phyloP scores from a whole-genome alignment of 1,140 invertebrate genomes.

The Ceratina japonica region DNA sequence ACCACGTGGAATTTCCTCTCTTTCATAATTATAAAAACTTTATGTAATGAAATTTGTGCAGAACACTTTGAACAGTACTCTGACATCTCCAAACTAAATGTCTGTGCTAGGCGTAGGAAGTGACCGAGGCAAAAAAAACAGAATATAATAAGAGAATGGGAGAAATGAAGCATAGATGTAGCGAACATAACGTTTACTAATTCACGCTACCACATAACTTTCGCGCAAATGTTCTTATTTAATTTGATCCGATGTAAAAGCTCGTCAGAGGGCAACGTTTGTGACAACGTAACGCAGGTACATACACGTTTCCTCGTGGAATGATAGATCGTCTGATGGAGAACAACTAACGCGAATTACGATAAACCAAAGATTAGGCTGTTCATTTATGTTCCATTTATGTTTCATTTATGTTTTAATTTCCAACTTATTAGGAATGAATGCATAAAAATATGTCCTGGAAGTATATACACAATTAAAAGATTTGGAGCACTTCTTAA shows the following conservation, averaged over 20 bases:
- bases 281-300: constrained; percentile 55
- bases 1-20: too few species aligned
- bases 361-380: too few species aligned
- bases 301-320: not conserved
- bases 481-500: not conserved
- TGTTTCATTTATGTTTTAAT: too few species aligned
- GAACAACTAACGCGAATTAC: not conserved
- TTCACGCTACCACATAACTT: constrained; percentile 52
- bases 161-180: constrained; percentile 3
- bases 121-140: not conserved
- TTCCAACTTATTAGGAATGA: too few species aligned
- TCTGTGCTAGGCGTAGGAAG: too few species aligned
- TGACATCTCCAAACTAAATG: too few species aligned
- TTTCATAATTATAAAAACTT: too few species aligned
- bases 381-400: too few species aligned
- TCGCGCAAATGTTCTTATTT: constrained; percentile 55
- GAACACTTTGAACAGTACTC: too few species aligned
- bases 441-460: too few species aligned
- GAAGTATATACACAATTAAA: too few species aligned
- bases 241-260: constrained; percentile 50
- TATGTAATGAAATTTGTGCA: too few species aligned
- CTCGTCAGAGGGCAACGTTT: constrained; percentile 54
- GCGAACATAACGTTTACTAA: constrained; percentile 50
- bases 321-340: not conserved
- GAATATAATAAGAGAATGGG: not conserved